phyloP scores from a whole-genome alignment of 2,113 vertebrate genomes.

The Empidonax traillii region DNA sequence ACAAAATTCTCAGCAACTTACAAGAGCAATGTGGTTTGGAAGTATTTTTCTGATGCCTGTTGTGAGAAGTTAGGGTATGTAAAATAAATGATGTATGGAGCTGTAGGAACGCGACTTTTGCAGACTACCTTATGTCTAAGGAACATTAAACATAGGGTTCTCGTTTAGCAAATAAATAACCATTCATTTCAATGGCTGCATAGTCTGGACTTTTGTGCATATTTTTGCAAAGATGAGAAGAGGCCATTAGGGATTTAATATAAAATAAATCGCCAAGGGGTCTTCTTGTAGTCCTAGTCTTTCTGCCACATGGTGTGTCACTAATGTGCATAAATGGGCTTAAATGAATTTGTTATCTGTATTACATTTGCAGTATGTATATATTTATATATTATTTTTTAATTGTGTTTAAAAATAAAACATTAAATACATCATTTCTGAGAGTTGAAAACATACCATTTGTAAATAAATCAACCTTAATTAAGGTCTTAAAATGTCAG shows the following conservation, averaged over 20 bases:
- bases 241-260: conserved; percentile 99
- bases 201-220: conserved; percentile 96
- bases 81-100: conserved; percentile 99
- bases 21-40: conserved; percentile 68
- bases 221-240: conserved; percentile 95
- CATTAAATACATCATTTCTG: conserved; percentile 91
- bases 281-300: conserved; percentile 92
- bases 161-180: conserved; percentile 99
- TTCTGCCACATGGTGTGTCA: conserved; percentile 98
- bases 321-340: conserved; percentile 99
- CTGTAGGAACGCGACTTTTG: conserved; percentile 93
- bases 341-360: conserved; percentile 99
- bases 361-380: conserved; percentile 99
- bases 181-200: conserved; percentile 96
- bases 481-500: conserved; percentile 83
- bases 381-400: conserved; percentile 99
- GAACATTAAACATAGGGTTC: conserved; percentile 99
- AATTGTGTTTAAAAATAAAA: conserved; percentile 99
- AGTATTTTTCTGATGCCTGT: conserved; percentile 91
- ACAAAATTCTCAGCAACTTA: conserved; percentile 79
- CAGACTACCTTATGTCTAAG: conserved; percentile 99
- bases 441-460: conserved; percentile 84
- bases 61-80: conserved; percentile 97
- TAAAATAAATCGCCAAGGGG: conserved; percentile 99
- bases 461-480: conserved; percentile 99